phyloP scores from a whole-genome alignment of 2,113 vertebrate species.

The rat (Rattus norvegicus) region DNA sequence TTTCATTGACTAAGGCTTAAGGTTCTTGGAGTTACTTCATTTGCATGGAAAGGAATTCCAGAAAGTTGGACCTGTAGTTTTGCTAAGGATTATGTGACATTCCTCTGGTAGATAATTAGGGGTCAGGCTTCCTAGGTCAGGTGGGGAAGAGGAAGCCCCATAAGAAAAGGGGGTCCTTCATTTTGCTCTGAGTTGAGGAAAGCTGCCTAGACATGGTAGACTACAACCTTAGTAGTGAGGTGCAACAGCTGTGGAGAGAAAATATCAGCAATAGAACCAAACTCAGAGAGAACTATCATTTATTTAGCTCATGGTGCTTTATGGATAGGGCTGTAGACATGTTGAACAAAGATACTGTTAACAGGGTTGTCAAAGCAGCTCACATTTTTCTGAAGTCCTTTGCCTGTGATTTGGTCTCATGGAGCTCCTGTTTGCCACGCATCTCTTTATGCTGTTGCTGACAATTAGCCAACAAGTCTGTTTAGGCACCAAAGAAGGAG shows the following conservation, averaged over 20 bases:
- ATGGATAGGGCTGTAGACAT: background rate
- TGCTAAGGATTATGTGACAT: too few species aligned
- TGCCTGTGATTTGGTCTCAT: background rate
- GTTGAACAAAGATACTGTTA: background rate
- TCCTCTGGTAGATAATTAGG: too few species aligned
- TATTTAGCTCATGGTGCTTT: background rate
- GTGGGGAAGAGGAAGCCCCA: too few species aligned
- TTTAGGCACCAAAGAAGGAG: background rate
- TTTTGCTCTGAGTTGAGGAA: too few species aligned
- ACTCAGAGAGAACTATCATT: background rate
- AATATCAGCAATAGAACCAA: background rate
- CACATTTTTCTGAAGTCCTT: slow-evolving; percentile 21
- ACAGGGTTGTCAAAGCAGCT: background rate
- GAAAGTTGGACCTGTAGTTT: too few species aligned
- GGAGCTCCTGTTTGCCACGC: background rate
- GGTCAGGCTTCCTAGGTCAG: too few species aligned
- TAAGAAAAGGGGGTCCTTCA: too few species aligned
- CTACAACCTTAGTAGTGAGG: too few species aligned
- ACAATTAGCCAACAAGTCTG: background rate
- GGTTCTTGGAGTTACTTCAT: too few species aligned
- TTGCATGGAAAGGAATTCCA: too few species aligned
- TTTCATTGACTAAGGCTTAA: too few species aligned
- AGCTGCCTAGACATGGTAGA: too few species aligned
- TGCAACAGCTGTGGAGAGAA: background rate
- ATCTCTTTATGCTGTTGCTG: background rate